These are phyloP conservation scores for Lasioglossum figueresi DNA, from an alignment of 2,888 invertebrate genomes.

Conservation along the genomic window DNA sequence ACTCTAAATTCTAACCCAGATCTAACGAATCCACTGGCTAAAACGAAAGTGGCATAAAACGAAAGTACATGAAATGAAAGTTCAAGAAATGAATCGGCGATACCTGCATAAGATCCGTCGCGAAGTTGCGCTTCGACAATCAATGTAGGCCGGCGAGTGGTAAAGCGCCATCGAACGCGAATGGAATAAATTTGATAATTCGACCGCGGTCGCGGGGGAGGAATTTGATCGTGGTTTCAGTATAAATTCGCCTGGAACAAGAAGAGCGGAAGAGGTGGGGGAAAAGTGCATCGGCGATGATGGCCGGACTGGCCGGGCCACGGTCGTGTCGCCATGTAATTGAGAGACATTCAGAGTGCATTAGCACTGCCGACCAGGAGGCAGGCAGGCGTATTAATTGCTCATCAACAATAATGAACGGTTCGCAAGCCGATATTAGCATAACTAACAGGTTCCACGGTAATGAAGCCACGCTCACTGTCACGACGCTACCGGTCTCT, in stretches of 20 bases:
- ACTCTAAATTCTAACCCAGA: no score
- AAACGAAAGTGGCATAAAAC: no score
- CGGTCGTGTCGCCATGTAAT: constrained; percentile 78
- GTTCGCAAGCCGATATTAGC: constrained; percentile 83
- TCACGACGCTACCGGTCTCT: constrained; percentile 64
- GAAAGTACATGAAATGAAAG: no score
- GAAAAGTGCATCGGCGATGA: constrained; percentile 22
- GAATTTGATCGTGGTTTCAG: not conserved
- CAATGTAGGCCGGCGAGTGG: not conserved
- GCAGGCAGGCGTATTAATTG: constrained; percentile 81
- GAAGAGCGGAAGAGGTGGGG: not conserved
- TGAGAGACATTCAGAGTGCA: constrained; percentile 80
- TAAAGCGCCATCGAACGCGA: not conserved
- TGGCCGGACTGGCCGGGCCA: constrained; percentile 54
- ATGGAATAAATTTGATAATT: not conserved
- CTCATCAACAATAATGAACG: constrained; percentile 82
- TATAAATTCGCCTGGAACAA: constrained; percentile 43
- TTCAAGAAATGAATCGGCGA: no score
- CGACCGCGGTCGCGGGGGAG: not conserved
- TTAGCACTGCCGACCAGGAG: constrained; percentile 74
- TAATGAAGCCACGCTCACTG: constrained; percentile 78
- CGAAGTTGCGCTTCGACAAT: not conserved
- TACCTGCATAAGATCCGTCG: not conserved
- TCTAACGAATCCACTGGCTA: no score
- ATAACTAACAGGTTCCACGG: constrained; percentile 82